Percentiles rank a stretch among this genome's conserved stretches.
These are phyloP conservation scores for Drosophila melanica DNA, from an alignment of 1,140 invertebrate species.

Conservation along the genomic window DNA sequence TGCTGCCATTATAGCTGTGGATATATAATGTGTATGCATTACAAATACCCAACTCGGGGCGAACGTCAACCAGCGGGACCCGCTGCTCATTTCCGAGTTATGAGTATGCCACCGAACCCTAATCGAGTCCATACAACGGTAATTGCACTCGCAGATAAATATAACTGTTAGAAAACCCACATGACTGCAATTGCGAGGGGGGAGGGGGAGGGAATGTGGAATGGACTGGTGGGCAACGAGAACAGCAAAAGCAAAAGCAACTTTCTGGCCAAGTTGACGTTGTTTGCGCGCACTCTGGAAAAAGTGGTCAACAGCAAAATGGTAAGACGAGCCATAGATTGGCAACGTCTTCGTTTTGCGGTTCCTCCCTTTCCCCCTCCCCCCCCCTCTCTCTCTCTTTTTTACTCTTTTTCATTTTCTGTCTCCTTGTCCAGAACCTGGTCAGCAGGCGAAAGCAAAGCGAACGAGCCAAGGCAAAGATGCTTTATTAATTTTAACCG, in stretches of 20 bases:
- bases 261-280: constrained; percentile 60
- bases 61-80: constrained; percentile 23
- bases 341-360: constrained; percentile 47
- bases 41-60: constrained; percentile 2
- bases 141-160: constrained; percentile 78
- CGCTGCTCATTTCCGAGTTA: constrained; percentile 62
- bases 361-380: neutral
- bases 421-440: constrained; percentile 24
- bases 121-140: constrained; percentile 79
- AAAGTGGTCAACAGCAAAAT: constrained; percentile 74
- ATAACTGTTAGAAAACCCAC: constrained; percentile 80
- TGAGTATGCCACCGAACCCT: constrained; percentile 73
- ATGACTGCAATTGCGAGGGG: constrained; percentile 40
- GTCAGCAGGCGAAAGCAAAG: constrained; percentile 50
- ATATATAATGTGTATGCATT: constrained; percentile 27
- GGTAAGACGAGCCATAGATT: constrained; percentile 71
- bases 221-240: neutral
- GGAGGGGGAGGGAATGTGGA: neutral
- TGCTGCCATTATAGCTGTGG: neutral
- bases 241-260: constrained; percentile 34
- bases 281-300: constrained; percentile 58
- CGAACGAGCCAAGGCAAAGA: constrained; percentile 60
- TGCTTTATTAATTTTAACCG: constrained; percentile 83
- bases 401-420: neutral
- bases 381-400: neutral